Evolutionary conservation across 2,888 invertebrate species (phyloP), one percentile per base, ranked within the genome.

Genomic region (Tineola bisselliella): DNA sequence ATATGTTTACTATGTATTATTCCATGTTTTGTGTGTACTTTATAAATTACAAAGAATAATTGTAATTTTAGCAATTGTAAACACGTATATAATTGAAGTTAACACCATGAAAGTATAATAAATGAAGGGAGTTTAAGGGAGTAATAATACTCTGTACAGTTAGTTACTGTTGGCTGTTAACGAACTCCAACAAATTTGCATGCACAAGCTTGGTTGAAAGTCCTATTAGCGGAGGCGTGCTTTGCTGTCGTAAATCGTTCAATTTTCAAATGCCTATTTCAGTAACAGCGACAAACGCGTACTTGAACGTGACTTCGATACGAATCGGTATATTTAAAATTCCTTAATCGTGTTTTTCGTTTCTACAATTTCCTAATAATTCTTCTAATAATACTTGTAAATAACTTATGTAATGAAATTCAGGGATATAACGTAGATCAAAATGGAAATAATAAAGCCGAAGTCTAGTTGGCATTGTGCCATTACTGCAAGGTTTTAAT

Each of bases 401-500:
- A n/a, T n/a, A n/a, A n/a, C n/a, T n/a, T n/a, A n/a, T n/a, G n/a
- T n/a, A n/a, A n/a, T n/a, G n/a, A n/a, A n/a, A n/a, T 38, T 38
- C 58, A 48, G 60, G 38, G 31, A 48, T 61, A 61, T 33, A 56
- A 59, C 61, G 48, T 63, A 63, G 64, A 62, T 64, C 63, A 63
- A 59, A 59, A 52, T 58, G 62, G 61, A 59, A 64, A 59, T 62
- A 63, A 63, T 48, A 48, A 48, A 48, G 10, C 48, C 15, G 15
- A 48, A 48, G 15, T 5, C 48, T 10, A 48, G 48, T 15, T 65
- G 65, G 65, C 65, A 10, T 31, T 5, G 13, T 10, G 65, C 65
- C 65, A 66, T 59, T 59, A 61, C 62, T 63, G 64, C 64, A 66
- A 62, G n/a, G 17, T 48, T 48, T 48, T 48, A 48, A 38, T 38